Base-by-base conservation (phyloP, 2,113 vertebrate genomes). In the Oreochromis niloticus region DNA sequence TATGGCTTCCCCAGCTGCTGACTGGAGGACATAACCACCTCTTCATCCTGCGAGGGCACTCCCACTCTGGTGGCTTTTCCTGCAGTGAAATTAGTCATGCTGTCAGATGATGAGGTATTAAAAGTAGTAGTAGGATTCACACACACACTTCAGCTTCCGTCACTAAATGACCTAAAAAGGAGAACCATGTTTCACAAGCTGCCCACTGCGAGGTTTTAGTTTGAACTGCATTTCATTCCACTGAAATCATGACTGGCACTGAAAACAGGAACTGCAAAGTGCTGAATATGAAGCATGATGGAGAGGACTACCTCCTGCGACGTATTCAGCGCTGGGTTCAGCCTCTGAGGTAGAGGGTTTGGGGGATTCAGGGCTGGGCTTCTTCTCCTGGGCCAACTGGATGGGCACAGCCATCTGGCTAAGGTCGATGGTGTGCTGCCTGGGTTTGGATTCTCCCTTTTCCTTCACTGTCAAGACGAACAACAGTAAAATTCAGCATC, bases 381-480 rank as follows among this genome's bases (percentile, higher is more conserved):
- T 97, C 95, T 98, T 99, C 91, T 99, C 98, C 78, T 97, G 97
- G 57, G 97, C 93, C 96, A 98, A 97, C 93, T 98, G 98, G 92
- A 99, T 97, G 61, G 99, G 98, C 32, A 99, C 98, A 24, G 97
- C 98, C 98, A 99, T 98, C 95, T 99, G 99, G 91, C 98, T 99
- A 91, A 99, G 95, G 95, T 99, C 98, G 91, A 99, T 99, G 78
- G 98, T 98, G 86, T 97, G 98, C 90, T 98, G 98, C 83, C 98
- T 96, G 14, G 97, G 97, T 93, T 97, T 99, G 4, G 97, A 90
- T 88, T 99, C 98, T 32, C 94, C 90, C 89, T 98, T 99, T 89
- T 99, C 98, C 93, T 98, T 99, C 91, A 97, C 98, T 98, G 95
- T 14, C 19, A 19, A 39, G 9, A 71, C 1, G 34, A 22, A 36